phyloP scores from a whole-genome alignment of 2,797 vertebrate genomes.

The Sternarchorhynchus goeldii region DNA sequence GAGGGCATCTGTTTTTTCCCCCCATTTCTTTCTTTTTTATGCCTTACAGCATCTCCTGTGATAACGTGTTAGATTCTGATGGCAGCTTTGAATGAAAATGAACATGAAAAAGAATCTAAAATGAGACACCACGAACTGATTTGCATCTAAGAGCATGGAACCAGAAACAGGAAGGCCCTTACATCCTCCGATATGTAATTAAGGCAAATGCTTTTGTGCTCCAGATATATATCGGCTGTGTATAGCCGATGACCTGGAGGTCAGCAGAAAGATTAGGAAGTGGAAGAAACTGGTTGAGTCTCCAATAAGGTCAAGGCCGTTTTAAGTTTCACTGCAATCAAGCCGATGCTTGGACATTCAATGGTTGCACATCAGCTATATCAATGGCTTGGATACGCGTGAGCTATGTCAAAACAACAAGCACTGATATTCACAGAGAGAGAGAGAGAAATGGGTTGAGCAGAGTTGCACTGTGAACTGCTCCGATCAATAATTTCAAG shows the following conservation, averaged over 20 bases:
- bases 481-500: neutral
- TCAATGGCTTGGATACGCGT: neutral
- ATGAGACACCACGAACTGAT: conserved; percentile 13
- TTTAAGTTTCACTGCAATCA: conserved; percentile 26
- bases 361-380: neutral
- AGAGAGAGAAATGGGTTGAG: neutral
- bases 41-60: conserved; percentile 38
- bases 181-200: conserved; percentile 24
- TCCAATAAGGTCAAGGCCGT: conserved; percentile 32
- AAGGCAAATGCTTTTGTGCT: conserved; percentile 24
- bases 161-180: neutral
- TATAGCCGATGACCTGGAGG: conserved; percentile 35
- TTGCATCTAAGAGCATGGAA: conserved; percentile 19
- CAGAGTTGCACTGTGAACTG: neutral
- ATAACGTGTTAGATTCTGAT: conserved; percentile 43
- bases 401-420: conserved; percentile 19
- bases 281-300: neutral
- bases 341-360: conserved; percentile 7
- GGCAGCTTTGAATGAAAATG: conserved; percentile 46
- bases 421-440: neutral
- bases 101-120: conserved; percentile 47
- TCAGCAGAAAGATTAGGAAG: neutral
- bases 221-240: conserved; percentile 11
- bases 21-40: conserved; percentile 34
- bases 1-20: neutral